Conservation (phyloP, 1,140 invertebrate genomes). For the Cydia pomonella region DNA sequence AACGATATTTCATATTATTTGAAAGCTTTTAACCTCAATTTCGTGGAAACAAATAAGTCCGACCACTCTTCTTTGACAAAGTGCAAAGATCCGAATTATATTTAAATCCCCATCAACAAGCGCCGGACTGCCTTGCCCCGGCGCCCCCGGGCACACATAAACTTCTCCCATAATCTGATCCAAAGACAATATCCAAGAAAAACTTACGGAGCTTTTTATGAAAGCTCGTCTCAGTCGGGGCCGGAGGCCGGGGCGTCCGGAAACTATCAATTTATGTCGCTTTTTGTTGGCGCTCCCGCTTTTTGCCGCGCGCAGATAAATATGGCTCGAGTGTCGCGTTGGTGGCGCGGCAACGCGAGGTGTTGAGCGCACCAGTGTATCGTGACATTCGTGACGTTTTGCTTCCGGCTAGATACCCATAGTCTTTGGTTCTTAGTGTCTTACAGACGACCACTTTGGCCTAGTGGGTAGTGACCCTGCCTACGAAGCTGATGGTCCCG, state of each 20-base stretch:
- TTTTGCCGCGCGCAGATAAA: constrained; percentile 1
- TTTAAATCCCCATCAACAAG: not conserved
- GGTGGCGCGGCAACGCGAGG: too few relatives aligned
- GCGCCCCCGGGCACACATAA: not conserved
- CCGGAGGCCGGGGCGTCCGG: not conserved
- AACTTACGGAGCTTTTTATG: constrained; percentile 16
- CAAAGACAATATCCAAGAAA: constrained; percentile 21
- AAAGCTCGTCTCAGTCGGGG: not conserved
- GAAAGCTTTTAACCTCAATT: too few relatives aligned
- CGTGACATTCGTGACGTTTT: too few relatives aligned
- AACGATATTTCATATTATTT: too few relatives aligned
- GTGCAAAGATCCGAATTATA: not conserved
- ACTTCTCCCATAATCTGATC: constrained; percentile 16
- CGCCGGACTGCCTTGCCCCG: not conserved
- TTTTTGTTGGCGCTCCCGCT: constrained; percentile 1
- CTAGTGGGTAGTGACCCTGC: too few relatives aligned
- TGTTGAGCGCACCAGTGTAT: too few relatives aligned
- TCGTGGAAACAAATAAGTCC: not conserved
- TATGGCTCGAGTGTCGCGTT: not conserved
- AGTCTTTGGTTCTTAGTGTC: too few relatives aligned
- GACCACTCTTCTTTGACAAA: not conserved
- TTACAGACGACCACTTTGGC: too few relatives aligned
- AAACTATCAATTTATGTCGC: constrained; percentile 19
- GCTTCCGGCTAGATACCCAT: too few relatives aligned
- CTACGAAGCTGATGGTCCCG: too few relatives aligned